phyloP scores from a whole-genome alignment of 2,888 invertebrate genomes.

The Oegoconia quadripuncta region DNA sequence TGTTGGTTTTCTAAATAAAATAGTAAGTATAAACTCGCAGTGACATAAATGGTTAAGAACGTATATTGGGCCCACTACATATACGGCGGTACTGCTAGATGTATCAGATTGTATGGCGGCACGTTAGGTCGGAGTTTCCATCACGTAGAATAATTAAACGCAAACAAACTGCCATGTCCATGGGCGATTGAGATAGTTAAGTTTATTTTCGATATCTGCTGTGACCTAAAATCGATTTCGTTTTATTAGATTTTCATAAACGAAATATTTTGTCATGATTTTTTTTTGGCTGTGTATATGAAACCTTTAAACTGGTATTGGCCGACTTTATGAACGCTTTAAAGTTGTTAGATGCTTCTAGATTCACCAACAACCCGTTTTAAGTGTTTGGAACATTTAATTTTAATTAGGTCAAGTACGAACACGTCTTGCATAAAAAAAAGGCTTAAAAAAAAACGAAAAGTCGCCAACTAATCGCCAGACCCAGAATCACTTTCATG shows the following conservation, averaged over 20 bases:
- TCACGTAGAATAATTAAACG: constrained; percentile 66
- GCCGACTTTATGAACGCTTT: neutral
- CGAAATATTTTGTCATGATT: constrained; percentile 2
- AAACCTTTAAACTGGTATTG: neutral
- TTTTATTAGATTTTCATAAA: constrained; percentile 8
- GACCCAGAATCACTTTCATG: no score
- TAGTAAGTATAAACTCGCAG: no score
- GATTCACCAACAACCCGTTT: no score
- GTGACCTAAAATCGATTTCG: constrained; percentile 34
- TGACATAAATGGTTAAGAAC: no score
- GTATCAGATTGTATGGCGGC: constrained; percentile 29
- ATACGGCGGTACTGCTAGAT: no score
- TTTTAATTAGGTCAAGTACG: no score
- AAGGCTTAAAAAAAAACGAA: no score
- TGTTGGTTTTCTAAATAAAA: no score
- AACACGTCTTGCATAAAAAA: no score
- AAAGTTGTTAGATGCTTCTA: neutral
- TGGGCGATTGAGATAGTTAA: constrained; percentile 43
- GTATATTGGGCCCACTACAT: no score
- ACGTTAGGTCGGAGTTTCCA: constrained; percentile 40
- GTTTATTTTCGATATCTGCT: constrained; percentile 53
- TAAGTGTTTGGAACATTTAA: no score
- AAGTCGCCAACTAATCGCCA: no score
- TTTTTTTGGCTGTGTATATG: neutral
- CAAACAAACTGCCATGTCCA: constrained; percentile 59